Percentiles rank a stretch among this genome's conserved stretches.
Conservation (phyloP, 2,113 vertebrate species). For the Phalacrocorax pelagicus region DNA sequence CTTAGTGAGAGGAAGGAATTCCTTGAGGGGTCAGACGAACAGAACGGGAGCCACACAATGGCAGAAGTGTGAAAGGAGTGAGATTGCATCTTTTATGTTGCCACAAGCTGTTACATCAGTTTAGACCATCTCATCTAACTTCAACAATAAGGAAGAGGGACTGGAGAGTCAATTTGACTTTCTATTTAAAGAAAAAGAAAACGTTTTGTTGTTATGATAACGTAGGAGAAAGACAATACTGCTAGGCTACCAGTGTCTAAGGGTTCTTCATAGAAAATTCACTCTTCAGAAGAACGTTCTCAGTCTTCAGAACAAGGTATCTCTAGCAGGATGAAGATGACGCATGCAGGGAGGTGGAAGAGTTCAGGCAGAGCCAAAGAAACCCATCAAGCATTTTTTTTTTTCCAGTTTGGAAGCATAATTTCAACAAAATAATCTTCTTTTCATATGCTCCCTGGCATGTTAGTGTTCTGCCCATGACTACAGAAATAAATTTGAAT, state of each 20-base stretch:
- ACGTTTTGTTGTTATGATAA: background rate
- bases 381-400: background rate
- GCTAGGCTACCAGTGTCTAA: background rate
- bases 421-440: background rate
- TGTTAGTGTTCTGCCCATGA: background rate
- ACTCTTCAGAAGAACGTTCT: background rate
- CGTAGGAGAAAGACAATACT: background rate
- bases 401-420: background rate
- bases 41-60: background rate
- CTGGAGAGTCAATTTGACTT: background rate
- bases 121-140: background rate
- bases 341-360: background rate
- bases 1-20: background rate
- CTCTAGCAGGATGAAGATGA: background rate
- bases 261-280: background rate
- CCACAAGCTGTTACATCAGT: background rate
- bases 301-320: background rate
- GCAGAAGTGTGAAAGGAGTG: background rate
- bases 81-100: background rate
- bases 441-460: background rate
- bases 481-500: background rate
- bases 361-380: background rate
- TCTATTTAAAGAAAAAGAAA: background rate
- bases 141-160: rapidly evolving
- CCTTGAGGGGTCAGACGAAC: background rate